phyloP scores from a whole-genome alignment of 2,113 vertebrate species.

The Cyprinodon brontotheroides region DNA sequence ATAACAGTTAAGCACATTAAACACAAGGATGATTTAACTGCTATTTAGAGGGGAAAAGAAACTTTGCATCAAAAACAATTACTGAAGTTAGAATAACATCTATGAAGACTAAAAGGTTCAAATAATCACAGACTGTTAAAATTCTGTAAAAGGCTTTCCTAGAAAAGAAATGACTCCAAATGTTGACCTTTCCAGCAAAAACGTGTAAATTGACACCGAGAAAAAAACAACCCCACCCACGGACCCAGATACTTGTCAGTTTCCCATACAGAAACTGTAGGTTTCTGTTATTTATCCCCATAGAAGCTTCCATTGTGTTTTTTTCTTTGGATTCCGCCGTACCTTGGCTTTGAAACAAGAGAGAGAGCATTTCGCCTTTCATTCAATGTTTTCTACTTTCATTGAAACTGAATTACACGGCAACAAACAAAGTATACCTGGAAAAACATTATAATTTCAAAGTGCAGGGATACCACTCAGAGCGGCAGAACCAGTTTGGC shows the following conservation, averaged over 20 bases:
- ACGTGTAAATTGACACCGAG: slow-evolving; percentile 50
- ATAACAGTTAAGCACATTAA: too few species aligned
- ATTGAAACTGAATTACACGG: slow-evolving; percentile 14
- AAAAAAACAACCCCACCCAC: slow-evolving; percentile 28
- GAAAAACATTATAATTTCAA: slow-evolving; percentile 38
- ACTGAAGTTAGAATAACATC: background rate
- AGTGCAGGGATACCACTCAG: slow-evolving; percentile 33
- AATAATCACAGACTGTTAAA: background rate
- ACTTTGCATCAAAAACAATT: background rate
- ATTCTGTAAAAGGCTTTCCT: slow-evolving; percentile 3
- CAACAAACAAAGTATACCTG: slow-evolving; percentile 8
- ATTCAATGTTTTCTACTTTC: slow-evolving; percentile 2
- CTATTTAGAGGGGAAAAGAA: too few species aligned
- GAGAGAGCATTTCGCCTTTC: background rate
- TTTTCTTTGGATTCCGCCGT: slow-evolving; percentile 5
- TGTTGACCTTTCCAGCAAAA: slow-evolving; percentile 37
- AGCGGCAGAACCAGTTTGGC: slow-evolving; percentile 71
- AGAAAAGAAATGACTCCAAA: slow-evolving; percentile 12
- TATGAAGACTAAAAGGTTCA: background rate
- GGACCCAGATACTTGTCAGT: background rate
- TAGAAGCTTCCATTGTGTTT: background rate
- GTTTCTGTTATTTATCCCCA: background rate
- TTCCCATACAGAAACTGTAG: slow-evolving; percentile 20
- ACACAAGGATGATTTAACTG: too few species aligned
- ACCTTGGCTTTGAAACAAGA: background rate